Percentiles rank a stretch among this genome's conserved stretches.
Conservation (phyloP, 2,888 invertebrate genomes). For the Urechis unicinctus region DNA sequence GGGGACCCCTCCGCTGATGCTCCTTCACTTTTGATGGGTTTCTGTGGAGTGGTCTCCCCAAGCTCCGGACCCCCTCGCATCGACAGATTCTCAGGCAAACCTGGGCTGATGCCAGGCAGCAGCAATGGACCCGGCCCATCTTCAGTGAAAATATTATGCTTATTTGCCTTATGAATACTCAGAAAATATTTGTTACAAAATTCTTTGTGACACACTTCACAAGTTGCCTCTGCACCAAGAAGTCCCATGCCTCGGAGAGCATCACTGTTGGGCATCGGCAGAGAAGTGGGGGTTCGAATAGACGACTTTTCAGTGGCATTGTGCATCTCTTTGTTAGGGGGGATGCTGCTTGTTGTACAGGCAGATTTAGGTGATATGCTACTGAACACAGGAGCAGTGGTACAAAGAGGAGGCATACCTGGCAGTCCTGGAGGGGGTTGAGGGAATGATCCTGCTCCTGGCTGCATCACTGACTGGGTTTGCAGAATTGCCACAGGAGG, state of each 20-base stretch:
- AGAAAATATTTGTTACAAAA: constrained; percentile 48
- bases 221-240: constrained; percentile 61
- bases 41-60: neutral
- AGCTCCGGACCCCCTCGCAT: neutral
- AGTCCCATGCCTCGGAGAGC: constrained; percentile 12
- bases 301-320: neutral
- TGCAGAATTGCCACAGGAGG: constrained; percentile 43
- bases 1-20: neutral
- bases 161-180: constrained; percentile 47
- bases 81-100: constrained; percentile 5
- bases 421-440: constrained; percentile 5
- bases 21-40: neutral
- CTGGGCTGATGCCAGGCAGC: neutral
- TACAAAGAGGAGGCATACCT: constrained; percentile 1
- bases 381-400: constrained; percentile 20
- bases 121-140: constrained; percentile 3
- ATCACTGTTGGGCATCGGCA: constrained; percentile 1
- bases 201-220: constrained; percentile 73
- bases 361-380: constrained; percentile 19
- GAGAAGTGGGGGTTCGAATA: constrained; percentile 1
- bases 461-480: constrained; percentile 8
- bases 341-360: constrained; percentile 9
- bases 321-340: constrained; percentile 7
- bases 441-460: neutral
- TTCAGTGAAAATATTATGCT: constrained; percentile 37